Conservation (phyloP, 2,797 vertebrate species). For the Enteromius fasciolatus region DNA sequence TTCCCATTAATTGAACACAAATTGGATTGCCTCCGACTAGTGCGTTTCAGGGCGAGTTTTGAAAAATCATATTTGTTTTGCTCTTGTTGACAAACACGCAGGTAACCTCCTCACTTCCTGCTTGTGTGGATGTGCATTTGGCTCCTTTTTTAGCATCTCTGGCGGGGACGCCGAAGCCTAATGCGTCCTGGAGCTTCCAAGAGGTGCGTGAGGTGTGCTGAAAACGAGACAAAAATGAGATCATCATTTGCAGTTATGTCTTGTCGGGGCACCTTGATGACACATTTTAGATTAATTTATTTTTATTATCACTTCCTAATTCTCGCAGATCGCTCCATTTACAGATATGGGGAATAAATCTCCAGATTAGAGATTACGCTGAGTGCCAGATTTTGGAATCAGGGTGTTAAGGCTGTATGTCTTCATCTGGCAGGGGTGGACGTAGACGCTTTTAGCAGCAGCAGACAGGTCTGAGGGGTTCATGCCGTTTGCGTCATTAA, state of each 20-base stretch:
- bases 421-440: conserved; percentile 45
- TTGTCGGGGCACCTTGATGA: conserved; percentile 53
- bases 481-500: conserved; percentile 38
- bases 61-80: conserved; percentile 80
- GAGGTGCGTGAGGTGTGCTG: conserved; percentile 1
- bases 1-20: conserved; percentile 85
- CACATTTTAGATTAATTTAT: conserved; percentile 58
- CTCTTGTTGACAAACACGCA: conserved; percentile 87
- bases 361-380: conserved; percentile 64
- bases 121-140: conserved; percentile 33
- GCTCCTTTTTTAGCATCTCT: conserved; percentile 30
- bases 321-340: conserved; percentile 62
- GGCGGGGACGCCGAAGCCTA: conserved; percentile 8
- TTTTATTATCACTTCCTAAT: conserved; percentile 50
- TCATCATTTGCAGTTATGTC: conserved; percentile 46
- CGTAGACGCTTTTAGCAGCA: conserved; percentile 39
- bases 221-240: not conserved
- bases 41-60: conserved; percentile 68
- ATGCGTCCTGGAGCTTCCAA: conserved; percentile 28
- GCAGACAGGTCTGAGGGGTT: conserved; percentile 52
- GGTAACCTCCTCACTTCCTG: conserved; percentile 73
- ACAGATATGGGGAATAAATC: conserved; percentile 62
- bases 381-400: conserved; percentile 57
- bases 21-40: conserved; percentile 85
- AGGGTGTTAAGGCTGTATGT: conserved; percentile 55